Evolutionary conservation across 2,888 invertebrate species (phyloP).

Genomic region (Drosophila leonis): DNA sequence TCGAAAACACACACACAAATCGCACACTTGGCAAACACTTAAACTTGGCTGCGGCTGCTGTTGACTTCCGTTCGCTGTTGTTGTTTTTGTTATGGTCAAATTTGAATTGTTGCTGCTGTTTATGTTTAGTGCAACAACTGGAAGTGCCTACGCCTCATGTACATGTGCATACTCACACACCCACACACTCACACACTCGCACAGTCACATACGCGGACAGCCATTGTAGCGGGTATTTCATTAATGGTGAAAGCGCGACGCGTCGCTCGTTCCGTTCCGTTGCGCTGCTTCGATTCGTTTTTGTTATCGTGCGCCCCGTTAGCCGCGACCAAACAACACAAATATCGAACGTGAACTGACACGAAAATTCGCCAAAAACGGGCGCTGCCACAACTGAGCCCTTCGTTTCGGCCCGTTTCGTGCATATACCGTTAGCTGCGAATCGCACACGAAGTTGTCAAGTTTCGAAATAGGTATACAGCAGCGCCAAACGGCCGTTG

Average conservation of each 20-base stretch:
- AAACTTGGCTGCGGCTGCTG: conserved; percentile 46
- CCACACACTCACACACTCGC: conserved; percentile 2
- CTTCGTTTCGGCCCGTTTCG: conserved; percentile 40
- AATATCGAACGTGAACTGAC: conserved; percentile 86
- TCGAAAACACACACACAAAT: conserved; percentile 11
- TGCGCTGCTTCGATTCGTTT: conserved; percentile 24
- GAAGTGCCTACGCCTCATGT: conserved; percentile 31
- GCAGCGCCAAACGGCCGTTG: conserved; percentile 47
- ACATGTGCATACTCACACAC: conserved; percentile 12
- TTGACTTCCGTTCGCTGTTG: conserved; percentile 35
- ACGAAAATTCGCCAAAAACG: conserved; percentile 68
- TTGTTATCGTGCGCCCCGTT: conserved; percentile 60
- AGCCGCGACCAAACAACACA: conserved; percentile 85
- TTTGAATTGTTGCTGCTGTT: conserved; percentile 28
- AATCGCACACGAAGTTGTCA: conserved; percentile 11
- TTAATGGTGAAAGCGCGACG: conserved; percentile 40
- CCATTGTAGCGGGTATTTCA: conserved; percentile 28
- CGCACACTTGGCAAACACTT: conserved; percentile 39
- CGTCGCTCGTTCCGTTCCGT: conserved; percentile 50
- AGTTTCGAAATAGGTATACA: conserved; percentile 11
- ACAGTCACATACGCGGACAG: conserved; percentile 21
- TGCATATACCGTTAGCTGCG: conserved; percentile 6
- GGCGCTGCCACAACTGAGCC: conserved; percentile 50
- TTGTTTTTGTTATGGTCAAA: conserved; percentile 38
- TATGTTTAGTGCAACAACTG: conserved; percentile 63